These are phyloP conservation scores for Thaumetopoea pityocampa DNA, from an alignment of 1,140 invertebrate species.

Conservation along the genomic window DNA sequence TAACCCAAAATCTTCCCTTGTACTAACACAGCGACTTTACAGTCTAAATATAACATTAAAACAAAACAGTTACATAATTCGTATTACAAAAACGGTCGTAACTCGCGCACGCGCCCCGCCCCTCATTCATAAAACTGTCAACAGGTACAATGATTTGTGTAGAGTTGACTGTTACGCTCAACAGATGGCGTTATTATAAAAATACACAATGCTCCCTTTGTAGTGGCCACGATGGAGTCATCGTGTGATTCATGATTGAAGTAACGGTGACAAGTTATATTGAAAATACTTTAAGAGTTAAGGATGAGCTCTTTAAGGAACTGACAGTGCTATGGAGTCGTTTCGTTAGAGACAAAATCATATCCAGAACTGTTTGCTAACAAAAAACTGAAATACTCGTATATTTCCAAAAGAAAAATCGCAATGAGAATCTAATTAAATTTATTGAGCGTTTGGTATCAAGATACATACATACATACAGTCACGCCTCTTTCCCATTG, in stretches of 20 bases:
- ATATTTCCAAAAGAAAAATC: no score
- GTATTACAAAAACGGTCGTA: conserved; percentile 12
- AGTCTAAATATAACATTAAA: not conserved
- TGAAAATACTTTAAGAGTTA: conserved; percentile 9
- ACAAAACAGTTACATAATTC: not conserved
- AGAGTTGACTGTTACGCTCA: conserved; percentile 10
- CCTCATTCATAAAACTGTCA: conserved; percentile 14
- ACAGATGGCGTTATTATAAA: conserved; percentile 18
- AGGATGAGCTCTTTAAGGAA: not conserved
- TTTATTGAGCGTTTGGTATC: no score
- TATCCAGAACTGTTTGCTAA: no score
- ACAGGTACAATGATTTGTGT: conserved; percentile 7
- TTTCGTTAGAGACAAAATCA: no score
- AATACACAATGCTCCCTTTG: conserved; percentile 14
- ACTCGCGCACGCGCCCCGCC: conserved; percentile 9
- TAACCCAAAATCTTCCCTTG: no score
- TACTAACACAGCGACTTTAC: not conserved
- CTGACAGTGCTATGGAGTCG: no score
- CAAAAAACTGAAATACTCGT: no score
- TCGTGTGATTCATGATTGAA: conserved; percentile 13
- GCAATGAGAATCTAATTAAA: no score
- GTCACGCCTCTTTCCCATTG: no score
- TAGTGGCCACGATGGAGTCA: conserved; percentile 1
- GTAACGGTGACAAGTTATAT: conserved; percentile 9
- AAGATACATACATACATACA: no score